Evolutionary conservation across 2,888 invertebrate genomes (phyloP).

Genomic region (Biston stratarius): DNA sequence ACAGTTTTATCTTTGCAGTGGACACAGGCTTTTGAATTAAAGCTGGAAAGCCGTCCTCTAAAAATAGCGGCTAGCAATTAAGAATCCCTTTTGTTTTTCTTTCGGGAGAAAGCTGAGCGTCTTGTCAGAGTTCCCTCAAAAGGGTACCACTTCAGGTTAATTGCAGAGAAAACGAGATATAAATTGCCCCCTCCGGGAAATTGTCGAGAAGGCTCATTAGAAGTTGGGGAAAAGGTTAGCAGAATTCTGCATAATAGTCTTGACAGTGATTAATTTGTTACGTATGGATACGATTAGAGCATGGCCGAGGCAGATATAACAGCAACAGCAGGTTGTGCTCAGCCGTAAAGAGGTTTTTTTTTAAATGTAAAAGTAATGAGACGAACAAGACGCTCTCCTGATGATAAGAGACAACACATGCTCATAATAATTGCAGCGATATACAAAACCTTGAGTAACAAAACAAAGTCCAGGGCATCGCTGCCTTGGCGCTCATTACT

Average conservation of each 20-base stretch:
- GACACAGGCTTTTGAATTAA: conserved; percentile 10
- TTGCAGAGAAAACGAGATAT: conserved; percentile 18
- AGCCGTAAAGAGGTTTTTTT: too few relatives aligned
- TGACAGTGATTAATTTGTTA: background rate
- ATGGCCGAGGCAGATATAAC: too few relatives aligned
- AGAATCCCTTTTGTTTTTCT: conserved; percentile 48
- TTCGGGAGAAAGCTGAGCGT: conserved; percentile 23
- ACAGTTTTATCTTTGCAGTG: background rate
- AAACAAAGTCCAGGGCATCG: too few relatives aligned
- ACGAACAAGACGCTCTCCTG: too few relatives aligned
- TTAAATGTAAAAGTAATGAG: too few relatives aligned
- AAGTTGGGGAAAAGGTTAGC: background rate
- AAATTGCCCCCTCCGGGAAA: conserved; percentile 14
- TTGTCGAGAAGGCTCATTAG: conserved; percentile 7
- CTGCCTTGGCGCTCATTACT: too few relatives aligned
- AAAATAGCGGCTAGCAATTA: conserved; percentile 52
- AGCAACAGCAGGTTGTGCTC: too few relatives aligned
- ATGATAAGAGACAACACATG: too few relatives aligned
- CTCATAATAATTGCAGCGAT: too few relatives aligned
- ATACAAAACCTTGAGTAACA: too few relatives aligned
- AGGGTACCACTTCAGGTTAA: conserved; percentile 16
- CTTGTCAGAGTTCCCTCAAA: conserved; percentile 1
- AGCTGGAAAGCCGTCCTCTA: conserved; percentile 38
- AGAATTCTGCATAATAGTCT: background rate
- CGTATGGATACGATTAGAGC: too few relatives aligned